A percentile compares a stretch with the other conserved stretches of the same genome.
These are phyloP conservation scores for Molossus molossus DNA, from an alignment of 2,797 vertebrate species.

Conservation along the genomic window DNA sequence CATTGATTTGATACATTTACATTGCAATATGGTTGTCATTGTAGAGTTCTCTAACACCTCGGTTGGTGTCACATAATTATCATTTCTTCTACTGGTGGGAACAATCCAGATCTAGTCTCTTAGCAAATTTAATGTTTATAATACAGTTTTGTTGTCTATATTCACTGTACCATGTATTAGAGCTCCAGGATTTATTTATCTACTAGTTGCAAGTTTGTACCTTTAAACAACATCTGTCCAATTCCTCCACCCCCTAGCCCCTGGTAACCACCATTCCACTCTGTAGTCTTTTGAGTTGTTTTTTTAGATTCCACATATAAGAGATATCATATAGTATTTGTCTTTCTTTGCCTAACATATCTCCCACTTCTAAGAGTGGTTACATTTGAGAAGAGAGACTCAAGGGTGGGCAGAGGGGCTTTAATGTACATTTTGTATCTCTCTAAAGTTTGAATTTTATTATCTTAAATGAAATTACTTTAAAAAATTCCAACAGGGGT, in stretches of 20 bases:
- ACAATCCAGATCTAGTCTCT: neutral
- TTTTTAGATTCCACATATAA: neutral
- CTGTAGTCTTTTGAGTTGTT: neutral
- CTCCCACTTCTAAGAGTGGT: neutral
- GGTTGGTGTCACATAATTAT: neutral
- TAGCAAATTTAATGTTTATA: neutral
- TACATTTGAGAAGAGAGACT: constrained; percentile 45
- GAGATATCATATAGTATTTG: neutral
- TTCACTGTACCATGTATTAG: neutral
- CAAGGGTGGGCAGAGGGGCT: neutral
- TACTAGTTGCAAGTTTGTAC: neutral
- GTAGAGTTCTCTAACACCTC: neutral
- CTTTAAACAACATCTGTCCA: neutral
- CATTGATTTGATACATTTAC: neutral
- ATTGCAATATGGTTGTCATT: neutral
- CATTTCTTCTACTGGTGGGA: constrained; percentile 14
- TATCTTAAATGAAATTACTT: constrained; percentile 50
- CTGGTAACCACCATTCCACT: neutral
- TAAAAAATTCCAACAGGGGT: constrained; percentile 8
- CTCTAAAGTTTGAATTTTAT: constrained; percentile 58
- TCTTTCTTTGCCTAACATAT: constrained; percentile 7
- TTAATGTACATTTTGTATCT: constrained; percentile 29
- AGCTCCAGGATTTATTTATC: neutral
- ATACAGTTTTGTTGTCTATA: constrained; percentile 20
- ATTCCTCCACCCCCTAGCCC: neutral